Evolutionary conservation across 2,888 invertebrate genomes (phyloP).

Genomic region (Lutraria lutraria): DNA sequence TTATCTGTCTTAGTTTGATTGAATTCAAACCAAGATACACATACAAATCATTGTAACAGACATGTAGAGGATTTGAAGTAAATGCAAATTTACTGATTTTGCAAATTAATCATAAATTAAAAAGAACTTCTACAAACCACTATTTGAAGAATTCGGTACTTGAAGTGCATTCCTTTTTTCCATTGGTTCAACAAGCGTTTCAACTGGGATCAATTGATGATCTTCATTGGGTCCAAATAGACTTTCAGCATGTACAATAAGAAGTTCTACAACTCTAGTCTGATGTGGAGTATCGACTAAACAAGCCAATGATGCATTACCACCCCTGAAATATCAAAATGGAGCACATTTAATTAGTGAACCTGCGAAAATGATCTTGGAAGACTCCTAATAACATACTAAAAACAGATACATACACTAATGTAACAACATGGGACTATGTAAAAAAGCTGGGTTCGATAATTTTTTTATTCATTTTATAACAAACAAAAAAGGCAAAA

Average conservation of each 20-base stretch:
- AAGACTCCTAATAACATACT: too few species aligned
- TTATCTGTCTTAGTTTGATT: too few species aligned
- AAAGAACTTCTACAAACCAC: neutral
- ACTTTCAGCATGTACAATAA: conserved; percentile 85
- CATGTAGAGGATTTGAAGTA: neutral
- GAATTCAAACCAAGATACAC: too few species aligned
- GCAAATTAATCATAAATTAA: neutral
- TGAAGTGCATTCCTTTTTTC: conserved; percentile 44
- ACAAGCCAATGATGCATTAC: conserved; percentile 87
- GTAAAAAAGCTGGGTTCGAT: too few species aligned
- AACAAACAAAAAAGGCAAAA: too few species aligned
- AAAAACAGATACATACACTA: too few species aligned
- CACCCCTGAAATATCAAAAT: conserved; percentile 84
- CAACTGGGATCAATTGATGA: conserved; percentile 76
- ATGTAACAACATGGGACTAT: too few species aligned
- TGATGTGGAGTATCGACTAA: conserved; percentile 89
- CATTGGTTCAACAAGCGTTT: conserved; percentile 77
- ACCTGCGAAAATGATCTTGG: too few species aligned
- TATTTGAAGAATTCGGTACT: conserved; percentile 36
- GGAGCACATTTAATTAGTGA: too few species aligned
- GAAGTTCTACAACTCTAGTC: conserved; percentile 88
- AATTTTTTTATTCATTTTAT: too few species aligned
- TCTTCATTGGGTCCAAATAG: conserved; percentile 80
- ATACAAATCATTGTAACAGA: neutral
- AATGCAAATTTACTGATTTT: neutral